Conservation (phyloP, 92 coral and sea anemone species). For the Epizoanthus illoricatus region DNA sequence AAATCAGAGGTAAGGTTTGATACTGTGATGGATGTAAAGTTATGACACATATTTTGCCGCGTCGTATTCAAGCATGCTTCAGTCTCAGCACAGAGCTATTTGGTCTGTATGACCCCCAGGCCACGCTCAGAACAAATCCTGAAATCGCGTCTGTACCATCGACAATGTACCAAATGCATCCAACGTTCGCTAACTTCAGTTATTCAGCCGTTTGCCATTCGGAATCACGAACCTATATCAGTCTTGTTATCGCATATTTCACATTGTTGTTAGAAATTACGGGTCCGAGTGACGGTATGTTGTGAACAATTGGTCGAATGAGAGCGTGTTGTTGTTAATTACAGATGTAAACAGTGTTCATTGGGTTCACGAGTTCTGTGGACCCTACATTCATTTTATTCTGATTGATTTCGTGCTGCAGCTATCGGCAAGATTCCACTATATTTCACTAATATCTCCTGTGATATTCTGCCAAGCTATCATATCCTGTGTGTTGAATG, state of each 20-base stretch:
- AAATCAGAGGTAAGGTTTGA: conserved; percentile 22
- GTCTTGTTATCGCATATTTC: conserved; percentile 5
- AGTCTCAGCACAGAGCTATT: neutral
- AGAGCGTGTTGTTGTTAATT: neutral
- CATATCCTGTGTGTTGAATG: neutral
- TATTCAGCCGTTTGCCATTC: neutral
- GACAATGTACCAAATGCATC: neutral
- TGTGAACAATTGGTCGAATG: neutral
- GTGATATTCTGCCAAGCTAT: neutral
- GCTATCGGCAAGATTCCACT: neutral
- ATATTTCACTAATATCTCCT: neutral
- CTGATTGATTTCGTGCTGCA: neutral
- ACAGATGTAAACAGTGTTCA: neutral
- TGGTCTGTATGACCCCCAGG: neutral
- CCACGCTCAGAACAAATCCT: neutral
- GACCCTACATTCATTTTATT: neutral
- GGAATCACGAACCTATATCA: neutral
- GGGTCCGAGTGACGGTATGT: neutral
- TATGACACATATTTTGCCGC: neutral
- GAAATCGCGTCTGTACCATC: neutral
- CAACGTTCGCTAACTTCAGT: neutral
- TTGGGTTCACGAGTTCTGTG: neutral
- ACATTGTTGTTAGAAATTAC: neutral
- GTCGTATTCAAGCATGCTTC: conserved; percentile 21
- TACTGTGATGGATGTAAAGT: neutral